Base-by-base conservation (phyloP, 1,140 invertebrate species). In the Solenopsis fugax region DNA sequence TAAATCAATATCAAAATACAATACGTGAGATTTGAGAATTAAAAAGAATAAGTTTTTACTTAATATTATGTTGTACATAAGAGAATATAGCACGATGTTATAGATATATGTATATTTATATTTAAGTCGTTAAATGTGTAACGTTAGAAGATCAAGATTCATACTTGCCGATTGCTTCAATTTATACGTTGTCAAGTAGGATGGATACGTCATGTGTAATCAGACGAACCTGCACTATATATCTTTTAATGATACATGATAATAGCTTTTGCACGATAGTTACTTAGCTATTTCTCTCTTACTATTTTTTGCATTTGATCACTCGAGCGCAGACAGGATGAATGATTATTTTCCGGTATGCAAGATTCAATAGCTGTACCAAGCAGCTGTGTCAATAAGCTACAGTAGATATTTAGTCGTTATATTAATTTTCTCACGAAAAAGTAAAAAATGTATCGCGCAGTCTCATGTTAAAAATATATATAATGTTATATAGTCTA, bases 151-250 rank as follows among this genome's bases (percentile, higher is more conserved):
- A 29, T 81, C 50, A 80, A 45, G 64, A 80, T 34, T 48, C 18
- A 58, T 71, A 56, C 16, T 69, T 58, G 34, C 29, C 34, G 48
- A 9, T 34, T 37, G 7, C 21, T 58, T 37, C 48, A 69, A n/a
- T 9, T 50, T 37, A 10, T 41, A 37, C 21, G 5, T 45, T 71
- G 21, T 65, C 37, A 58, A 71, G 64, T 56, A 12, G 13, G 56
- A 58, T 58, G 13, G 56, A 58, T 58, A 81, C 37, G 50, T 71
- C 78, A 81, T 29, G 78, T 48, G 50, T 69, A 69, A 81, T 69
- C 48, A 24, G 45, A 67, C 45, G 60, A 80, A n/a, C 1, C 34
- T 81, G 37, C 64, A 67, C 50, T 71, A 71, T 16, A 56, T 56
- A 48, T n/a, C 21, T 16, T 3, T 56, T 71, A 81, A 69, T 56